Percentiles rank a stretch among this genome's conserved stretches.
phyloP scores from a whole-genome alignment of 1,140 invertebrate genomes.

The Sitophilus oryzae region DNA sequence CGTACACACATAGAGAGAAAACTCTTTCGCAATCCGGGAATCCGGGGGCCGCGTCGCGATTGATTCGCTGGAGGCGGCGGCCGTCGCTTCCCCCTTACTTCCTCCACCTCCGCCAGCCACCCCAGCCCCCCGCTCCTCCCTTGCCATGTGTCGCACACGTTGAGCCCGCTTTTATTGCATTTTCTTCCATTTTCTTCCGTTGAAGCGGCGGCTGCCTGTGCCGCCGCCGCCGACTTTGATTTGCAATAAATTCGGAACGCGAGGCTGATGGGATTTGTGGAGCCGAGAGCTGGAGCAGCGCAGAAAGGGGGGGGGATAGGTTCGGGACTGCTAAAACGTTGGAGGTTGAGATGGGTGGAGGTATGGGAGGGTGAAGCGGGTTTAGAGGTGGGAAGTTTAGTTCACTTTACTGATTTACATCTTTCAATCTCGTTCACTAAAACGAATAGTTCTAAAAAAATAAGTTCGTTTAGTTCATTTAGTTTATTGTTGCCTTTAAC shows the following conservation, averaged over 20 bases:
- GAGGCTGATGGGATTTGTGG: neutral
- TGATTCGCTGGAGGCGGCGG: conserved; percentile 11
- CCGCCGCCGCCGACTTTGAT: conserved; percentile 15
- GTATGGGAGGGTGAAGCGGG: no score
- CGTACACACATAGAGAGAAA: conserved; percentile 6
- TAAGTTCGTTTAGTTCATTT: no score
- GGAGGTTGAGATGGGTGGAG: no score
- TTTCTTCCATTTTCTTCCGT: conserved; percentile 20
- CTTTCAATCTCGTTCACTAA: no score
- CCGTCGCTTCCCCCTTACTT: neutral
- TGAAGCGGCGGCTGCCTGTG: conserved; percentile 5
- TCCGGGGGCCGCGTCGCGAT: conserved; percentile 7
- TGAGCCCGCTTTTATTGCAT: conserved; percentile 17
- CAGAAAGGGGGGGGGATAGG: neutral
- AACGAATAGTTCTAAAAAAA: no score
- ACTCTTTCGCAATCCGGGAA: conserved; percentile 8
- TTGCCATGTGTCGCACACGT: conserved; percentile 20
- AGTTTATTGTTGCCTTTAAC: no score
- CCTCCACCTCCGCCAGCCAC: neutral
- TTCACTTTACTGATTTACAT: no score
- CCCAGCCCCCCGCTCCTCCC: conserved; percentile 1
- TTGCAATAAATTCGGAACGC: conserved; percentile 18
- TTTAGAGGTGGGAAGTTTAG: no score
- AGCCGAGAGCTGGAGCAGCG: neutral
- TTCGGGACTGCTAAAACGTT: no score